Base-by-base conservation (phyloP, 1,140 invertebrate genomes). In the Plectrocnemia conspersa region DNA sequence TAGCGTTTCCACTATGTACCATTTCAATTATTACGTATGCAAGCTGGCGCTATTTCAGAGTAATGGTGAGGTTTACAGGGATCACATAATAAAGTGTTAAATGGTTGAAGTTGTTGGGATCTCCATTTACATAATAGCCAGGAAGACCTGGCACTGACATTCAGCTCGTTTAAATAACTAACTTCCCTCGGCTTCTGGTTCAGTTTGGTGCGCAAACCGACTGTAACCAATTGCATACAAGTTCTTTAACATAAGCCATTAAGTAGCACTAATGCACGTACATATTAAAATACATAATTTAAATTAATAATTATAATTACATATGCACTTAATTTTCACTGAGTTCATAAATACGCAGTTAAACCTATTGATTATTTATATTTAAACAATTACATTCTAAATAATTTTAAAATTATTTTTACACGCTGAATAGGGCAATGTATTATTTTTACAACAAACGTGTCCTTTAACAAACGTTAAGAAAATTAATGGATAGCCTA, bases 141-240 rank as follows among this genome's bases (percentile, higher is more conserved):
- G 44, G 44, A 47, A 47, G 44, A 50, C 36, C 56, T 59, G 56
- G n/a, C 56, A 7, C 52, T 54, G 56, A 54, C 56, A 59, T 54
- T 48, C 36, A 35, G 56, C 27, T 53, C 46, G 56, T 44, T 54
- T 50, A 54, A 49, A 42, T 35, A 58, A 58, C 36, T 52, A 41
- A 27, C 23, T 19, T 44, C 21, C 18, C 18, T n/a, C 29, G 1
- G 46, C 13, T n/a, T 15, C 35, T 38, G 13, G 35, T 38, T 9
- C 35, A 38, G 5, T 38, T 38, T 9, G 13, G 6, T 38, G 35
- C 13, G 35, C 35, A 38, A 16, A 38, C 6, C 27, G 32, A 13
- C 46, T 48, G 46, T 48, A 35, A 48, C 46, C 46, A 48, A 48
- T 48, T 48, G 46, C 46, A 48, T 48, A 24, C 46, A 47, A 35